Conservation (phyloP, 2,113 vertebrate genomes). For the Cebus imitator region DNA sequence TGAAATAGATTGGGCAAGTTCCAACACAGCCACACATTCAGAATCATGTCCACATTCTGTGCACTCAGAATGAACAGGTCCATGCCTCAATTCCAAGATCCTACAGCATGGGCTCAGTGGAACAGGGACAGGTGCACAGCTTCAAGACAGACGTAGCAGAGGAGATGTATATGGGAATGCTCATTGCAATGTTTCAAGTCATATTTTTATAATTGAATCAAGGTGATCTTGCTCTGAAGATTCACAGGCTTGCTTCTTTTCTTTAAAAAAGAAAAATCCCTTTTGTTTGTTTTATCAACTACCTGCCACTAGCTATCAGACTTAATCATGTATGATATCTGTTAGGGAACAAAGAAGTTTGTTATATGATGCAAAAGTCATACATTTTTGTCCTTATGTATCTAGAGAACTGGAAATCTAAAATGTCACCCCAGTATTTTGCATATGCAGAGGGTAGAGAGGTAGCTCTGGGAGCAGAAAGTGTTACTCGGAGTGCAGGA, state of each 20-base stretch:
- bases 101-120: neutral
- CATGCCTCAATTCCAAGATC: neutral
- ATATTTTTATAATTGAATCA: neutral
- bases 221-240: neutral
- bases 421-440: neutral
- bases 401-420: neutral
- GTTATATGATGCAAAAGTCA: neutral
- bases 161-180: neutral
- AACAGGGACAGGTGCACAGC: neutral
- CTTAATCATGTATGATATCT: neutral
- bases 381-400: neutral
- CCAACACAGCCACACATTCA: neutral
- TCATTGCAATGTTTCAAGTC: neutral
- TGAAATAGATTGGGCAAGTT: neutral
- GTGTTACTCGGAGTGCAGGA: fast-evolving
- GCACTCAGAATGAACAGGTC: neutral
- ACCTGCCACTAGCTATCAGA: neutral
- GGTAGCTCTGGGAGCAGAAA: neutral
- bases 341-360: neutral
- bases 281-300: neutral
- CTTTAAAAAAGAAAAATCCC: neutral
- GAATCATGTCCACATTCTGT: neutral
- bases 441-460: neutral
- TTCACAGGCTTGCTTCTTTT: neutral
- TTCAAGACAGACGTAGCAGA: neutral